phyloP scores from a whole-genome alignment of 1,140 invertebrate species.

The Meloidogyne chitwoodi region DNA sequence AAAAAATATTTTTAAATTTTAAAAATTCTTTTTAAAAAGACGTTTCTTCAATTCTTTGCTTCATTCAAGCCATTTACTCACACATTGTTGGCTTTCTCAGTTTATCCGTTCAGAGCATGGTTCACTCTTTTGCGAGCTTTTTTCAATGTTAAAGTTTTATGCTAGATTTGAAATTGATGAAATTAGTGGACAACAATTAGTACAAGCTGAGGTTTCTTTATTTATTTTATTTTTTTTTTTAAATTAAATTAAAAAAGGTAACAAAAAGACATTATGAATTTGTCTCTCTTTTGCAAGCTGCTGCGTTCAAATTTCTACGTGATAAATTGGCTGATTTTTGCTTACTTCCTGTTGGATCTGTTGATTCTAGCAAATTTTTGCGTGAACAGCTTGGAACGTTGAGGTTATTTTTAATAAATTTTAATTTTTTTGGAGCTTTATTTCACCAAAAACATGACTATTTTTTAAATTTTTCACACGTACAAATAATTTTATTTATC shows the following conservation, averaged over 20 bases:
- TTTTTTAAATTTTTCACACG: too few relatives aligned
- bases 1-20: not conserved
- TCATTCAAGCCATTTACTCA: conserved; percentile 88
- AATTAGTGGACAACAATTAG: conserved; percentile 85
- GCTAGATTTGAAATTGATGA: conserved; percentile 95
- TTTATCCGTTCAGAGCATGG: conserved; percentile 70
- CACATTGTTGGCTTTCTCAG: conserved; percentile 75
- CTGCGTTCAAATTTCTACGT: conserved; percentile 81
- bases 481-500: too few relatives aligned
- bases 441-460: too few relatives aligned
- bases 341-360: conserved; percentile 83
- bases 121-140: conserved; percentile 76
- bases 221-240: not conserved
- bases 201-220: conserved; percentile 67
- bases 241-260: conserved; percentile 67
- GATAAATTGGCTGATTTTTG: conserved; percentile 71
- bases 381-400: conserved; percentile 78
- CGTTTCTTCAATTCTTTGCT: conserved; percentile 92
- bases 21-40: conserved; percentile 17
- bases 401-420: conserved; percentile 64
- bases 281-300: conserved; percentile 69
- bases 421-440: too few relatives aligned
- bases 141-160: conserved; percentile 94
- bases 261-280: conserved; percentile 72
- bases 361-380: conserved; percentile 80